Evolutionary conservation across 2,797 vertebrate genomes (phyloP), one percentile per base, ranked within the genome.

Genomic region (Brachyrhaphis roseni): DNA sequence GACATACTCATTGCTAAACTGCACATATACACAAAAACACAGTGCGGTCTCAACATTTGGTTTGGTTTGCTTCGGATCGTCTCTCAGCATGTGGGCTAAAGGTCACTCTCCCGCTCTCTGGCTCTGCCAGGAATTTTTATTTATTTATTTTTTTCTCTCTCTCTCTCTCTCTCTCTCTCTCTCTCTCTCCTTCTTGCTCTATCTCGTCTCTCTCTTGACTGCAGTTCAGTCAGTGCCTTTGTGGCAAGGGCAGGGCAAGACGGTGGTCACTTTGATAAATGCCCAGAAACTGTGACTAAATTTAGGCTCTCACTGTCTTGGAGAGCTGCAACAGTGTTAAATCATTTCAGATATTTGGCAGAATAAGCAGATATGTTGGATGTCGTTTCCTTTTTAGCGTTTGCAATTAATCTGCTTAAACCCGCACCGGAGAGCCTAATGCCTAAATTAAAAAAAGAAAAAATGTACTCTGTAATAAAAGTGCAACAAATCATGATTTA

Each of bases 61-160:
- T 87, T 91, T 77, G 82, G 79, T 87, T 92, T 89, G 83, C 72
- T 57, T 57, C 76, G 76, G 88, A 90, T 90, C 87, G 82, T 89
- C 86, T 91, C 89, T 39, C 88, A 88, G 86, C 89, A 92, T 94
- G 90, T 92, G 88, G 90, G 89, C 84, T 89, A 92, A 91, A 59
- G 91, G 90, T 89, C 74, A 20, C 85, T 83, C 85, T 75, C 68
- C 20, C 55, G 66, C 31, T 57, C 45, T 79, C n/a, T 49, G 47
- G 51, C 55, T 78, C 75, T 91, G 84, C 86, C 91, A 90, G 83
- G 82, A 90, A 86, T 91, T 89, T 86, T 86, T 70, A 82, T 89
- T 89, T 82, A 62, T 79, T 5, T 70, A 4, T 43, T 31, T 23
- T 34, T 34, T 34, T 34, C 2, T 34, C 34, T 28, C 4, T 18